These are phyloP conservation scores for Lepidurus couesii DNA, from an alignment of 1,140 invertebrate genomes.

Conservation along the genomic window DNA sequence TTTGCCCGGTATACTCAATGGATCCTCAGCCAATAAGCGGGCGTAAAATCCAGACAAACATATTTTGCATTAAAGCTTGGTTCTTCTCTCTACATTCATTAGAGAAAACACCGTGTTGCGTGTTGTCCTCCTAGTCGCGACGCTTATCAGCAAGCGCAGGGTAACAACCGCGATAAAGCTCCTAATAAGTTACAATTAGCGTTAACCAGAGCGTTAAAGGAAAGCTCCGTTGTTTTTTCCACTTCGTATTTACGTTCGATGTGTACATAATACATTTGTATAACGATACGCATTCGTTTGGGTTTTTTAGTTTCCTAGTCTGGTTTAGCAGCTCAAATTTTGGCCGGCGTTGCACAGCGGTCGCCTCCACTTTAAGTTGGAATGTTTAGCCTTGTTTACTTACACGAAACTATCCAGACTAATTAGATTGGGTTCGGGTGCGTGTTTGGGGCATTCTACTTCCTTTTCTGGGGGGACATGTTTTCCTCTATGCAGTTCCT, in stretches of 20 bases:
- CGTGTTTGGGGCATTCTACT: neutral
- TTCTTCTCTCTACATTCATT: neutral
- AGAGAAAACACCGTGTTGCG: neutral
- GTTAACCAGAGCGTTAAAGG: too few species aligned
- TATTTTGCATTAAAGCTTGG: neutral
- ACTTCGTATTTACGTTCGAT: too few species aligned
- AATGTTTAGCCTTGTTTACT: neutral
- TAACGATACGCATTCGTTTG: too few species aligned
- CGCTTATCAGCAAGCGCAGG: neutral
- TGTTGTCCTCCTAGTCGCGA: neutral
- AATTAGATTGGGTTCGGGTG: conserved; percentile 19
- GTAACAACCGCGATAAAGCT: neutral
- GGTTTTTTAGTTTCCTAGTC: too few species aligned
- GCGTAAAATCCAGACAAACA: neutral
- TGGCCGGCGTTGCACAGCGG: too few species aligned
- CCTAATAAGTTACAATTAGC: neutral
- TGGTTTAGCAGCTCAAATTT: too few species aligned
- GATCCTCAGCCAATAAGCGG: neutral
- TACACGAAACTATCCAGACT: neutral
- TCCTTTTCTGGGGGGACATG: neutral
- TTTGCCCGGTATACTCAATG: neutral
- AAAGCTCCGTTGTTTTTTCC: too few species aligned
- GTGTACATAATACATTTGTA: too few species aligned
- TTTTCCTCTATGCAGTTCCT: neutral
- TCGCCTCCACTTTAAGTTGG: neutral